Evolutionary conservation across 2,888 invertebrate species (phyloP).

Genomic region (Chironomus riparius): DNA sequence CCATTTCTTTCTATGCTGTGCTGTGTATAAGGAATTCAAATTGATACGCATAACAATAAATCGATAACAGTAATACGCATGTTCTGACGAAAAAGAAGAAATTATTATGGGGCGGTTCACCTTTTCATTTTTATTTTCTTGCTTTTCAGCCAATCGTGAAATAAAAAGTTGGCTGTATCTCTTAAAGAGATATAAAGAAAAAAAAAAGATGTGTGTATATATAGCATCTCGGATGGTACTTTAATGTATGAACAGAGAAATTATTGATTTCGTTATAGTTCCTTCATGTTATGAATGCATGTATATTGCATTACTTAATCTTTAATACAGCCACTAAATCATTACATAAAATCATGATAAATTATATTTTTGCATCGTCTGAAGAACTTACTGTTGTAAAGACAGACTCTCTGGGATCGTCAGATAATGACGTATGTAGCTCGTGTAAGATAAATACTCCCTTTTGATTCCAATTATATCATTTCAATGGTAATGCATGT

Average conservation of each 20-base stretch:
- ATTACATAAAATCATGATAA: too few relatives aligned
- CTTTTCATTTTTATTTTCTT: not conserved
- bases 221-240: not conserved
- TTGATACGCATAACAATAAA: not conserved
- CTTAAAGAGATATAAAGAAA: not conserved
- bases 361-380: too few relatives aligned
- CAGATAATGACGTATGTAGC: too few relatives aligned
- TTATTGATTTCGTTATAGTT: too few relatives aligned
- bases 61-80: not conserved
- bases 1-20: too few relatives aligned
- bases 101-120: not conserved
- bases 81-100: not conserved
- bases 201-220: not conserved
- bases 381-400: too few relatives aligned
- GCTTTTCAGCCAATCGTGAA: not conserved
- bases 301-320: not conserved
- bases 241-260: too few relatives aligned
- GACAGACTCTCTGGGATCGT: too few relatives aligned
- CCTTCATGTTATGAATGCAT: not conserved
- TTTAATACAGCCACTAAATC: too few relatives aligned
- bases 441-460: too few relatives aligned
- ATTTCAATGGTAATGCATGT: too few relatives aligned
- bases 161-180: not conserved
- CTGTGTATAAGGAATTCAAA: not conserved
- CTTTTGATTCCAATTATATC: too few relatives aligned